Evolutionary conservation across 2,113 vertebrate species (phyloP), one percentile per base, ranked within the genome.

Genomic region (Agelaius tricolor): DNA sequence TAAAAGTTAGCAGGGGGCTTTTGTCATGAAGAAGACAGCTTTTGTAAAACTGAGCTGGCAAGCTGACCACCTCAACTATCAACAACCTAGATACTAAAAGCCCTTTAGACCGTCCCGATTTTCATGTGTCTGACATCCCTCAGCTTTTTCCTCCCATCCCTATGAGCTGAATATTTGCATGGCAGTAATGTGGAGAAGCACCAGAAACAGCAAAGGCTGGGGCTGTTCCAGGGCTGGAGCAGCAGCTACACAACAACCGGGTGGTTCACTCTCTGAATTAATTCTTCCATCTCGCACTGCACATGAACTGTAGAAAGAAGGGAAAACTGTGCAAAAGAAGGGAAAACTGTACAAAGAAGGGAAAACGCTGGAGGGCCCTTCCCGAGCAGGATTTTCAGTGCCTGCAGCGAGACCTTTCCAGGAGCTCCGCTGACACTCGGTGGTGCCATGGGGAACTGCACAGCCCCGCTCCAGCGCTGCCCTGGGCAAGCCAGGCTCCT

Each of bases 401-500:
- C 20, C 51, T 5, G 72, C 47, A 57, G 76, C 13, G 4, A 55
- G 54, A 10, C 6, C 15, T 95, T 88, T 16, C 44, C 83, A 13
- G 63, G 94, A 72, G 68, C 85, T 66, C 7, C 84, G 77, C 87
- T 95, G 95, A 94, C 96, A 84, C 95, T 86, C 61, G 86, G 92
- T 63, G 97, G 89, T 61, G 2, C 4, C 10, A 16, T 17, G 31
- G 54, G 24, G 92, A 96, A 96, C 66, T 94, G 85, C 96, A 91
- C 24, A 52, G 23, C 67, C 19, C 76, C 28, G 51, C 49, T 66
- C 46, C 59, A 5, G 24, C n/a, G 0, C 22, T 16, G 24, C 17
- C 27, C 41, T 18, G 5, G 13, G 11, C 75, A 3, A 5, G 12
- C 14, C 28, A 2, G 17, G 17, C 27, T 84, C 18, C 0, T 44